Percentiles rank a stretch among this genome's conserved stretches.
phyloP scores from a whole-genome alignment of 2,888 invertebrate genomes.

The Epicampocera succincta region DNA sequence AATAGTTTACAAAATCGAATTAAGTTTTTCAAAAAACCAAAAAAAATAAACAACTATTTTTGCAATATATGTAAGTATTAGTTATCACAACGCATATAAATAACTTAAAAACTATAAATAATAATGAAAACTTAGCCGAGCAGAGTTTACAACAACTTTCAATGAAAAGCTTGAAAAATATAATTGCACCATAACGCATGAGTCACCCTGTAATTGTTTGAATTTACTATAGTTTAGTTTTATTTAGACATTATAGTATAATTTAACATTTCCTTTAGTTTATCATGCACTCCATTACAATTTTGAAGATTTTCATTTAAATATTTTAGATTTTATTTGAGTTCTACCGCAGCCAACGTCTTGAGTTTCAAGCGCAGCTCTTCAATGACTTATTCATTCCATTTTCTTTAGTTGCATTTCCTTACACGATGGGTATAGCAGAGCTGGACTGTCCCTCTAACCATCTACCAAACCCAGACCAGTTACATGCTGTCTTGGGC shows the following conservation, averaged over 20 bases:
- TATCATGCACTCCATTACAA: slow-evolving; percentile 62
- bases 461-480: no score
- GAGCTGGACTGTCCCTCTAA: no score
- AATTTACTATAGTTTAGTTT: slow-evolving; percentile 23
- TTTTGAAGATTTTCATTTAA: not conserved
- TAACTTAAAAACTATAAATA: not conserved
- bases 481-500: no score
- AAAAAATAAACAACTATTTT: not conserved
- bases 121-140: slow-evolving; percentile 10
- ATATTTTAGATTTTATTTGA: not conserved
- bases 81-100: no score
- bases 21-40: slow-evolving; percentile 53
- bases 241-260: slow-evolving; percentile 13
- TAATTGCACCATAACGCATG: slow-evolving; percentile 82
- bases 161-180: slow-evolving; percentile 80
- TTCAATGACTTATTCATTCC: not conserved
- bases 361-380: not conserved
- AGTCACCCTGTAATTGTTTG: slow-evolving; percentile 77
- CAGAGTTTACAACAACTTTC: slow-evolving; percentile 55
- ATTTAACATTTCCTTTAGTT: slow-evolving; percentile 45
- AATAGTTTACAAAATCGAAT: slow-evolving; percentile 13
- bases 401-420: no score
- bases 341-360: not conserved
- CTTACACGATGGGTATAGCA: no score
- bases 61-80: slow-evolving; percentile 62